A percentile compares a stretch with the other conserved stretches of the same genome.
Evolutionary conservation across 2,113 vertebrate genomes (phyloP).

Genomic region (Brachyhypopomus occidentalis): DNA sequence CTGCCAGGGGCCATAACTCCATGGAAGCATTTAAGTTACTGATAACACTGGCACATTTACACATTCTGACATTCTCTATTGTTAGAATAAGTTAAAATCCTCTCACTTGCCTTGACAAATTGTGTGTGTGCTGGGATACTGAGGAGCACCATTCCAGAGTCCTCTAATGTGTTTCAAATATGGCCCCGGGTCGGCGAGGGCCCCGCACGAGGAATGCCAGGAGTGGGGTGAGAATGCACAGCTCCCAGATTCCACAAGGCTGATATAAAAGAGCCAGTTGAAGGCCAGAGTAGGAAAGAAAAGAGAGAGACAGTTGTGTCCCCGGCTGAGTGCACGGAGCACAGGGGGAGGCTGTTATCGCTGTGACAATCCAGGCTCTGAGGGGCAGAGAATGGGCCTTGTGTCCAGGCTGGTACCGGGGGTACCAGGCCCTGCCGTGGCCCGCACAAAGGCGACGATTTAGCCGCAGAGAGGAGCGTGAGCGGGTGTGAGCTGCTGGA

Average conservation of each 20-base stretch:
- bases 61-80: conserved; percentile 1
- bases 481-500: conserved; percentile 64
- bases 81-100: background rate
- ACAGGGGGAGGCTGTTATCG: conserved; percentile 60
- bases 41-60: background rate
- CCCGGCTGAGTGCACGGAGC: background rate
- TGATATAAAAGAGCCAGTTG: conserved; percentile 61
- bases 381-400: conserved; percentile 69
- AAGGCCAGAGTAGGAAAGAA: conserved; percentile 32
- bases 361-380: conserved; percentile 71
- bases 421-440: conserved; percentile 69
- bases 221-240: conserved; percentile 69
- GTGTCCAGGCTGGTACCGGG: conserved; percentile 59
- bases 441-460: conserved; percentile 73
- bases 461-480: conserved; percentile 67
- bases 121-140: conserved; percentile 27
- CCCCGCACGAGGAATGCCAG: conserved; percentile 64
- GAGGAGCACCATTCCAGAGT: background rate
- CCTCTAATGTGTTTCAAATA: conserved; percentile 40
- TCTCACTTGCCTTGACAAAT: background rate
- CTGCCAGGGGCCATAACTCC: background rate
- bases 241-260: conserved; percentile 67
- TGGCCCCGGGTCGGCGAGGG: conserved; percentile 20
- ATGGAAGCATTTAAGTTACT: background rate
- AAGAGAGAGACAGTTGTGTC: conserved; percentile 50